Base-by-base conservation (phyloP, 2,113 vertebrate genomes). In the Hemiscyllium ocellatum region DNA sequence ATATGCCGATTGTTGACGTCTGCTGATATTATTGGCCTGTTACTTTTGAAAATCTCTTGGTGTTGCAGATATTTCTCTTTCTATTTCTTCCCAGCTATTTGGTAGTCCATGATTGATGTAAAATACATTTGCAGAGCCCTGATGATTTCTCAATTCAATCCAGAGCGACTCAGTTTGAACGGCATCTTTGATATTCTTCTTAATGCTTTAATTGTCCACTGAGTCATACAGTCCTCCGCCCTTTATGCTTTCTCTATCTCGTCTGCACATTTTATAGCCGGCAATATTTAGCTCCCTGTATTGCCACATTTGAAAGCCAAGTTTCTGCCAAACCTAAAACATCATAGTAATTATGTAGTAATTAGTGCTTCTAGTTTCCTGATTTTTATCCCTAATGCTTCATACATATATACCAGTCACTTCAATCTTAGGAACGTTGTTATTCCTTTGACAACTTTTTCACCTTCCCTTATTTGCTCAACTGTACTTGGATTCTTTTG, bases 381-480 rank as follows among this genome's bases (percentile, higher is more conserved):
- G 89, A 66, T 68, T 65, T 76, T 66, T 93, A 93, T 93, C 89
- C 89, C n/a, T 37, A 93, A 93, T 93, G 33, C n/a, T 66, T 66
- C 61, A 93, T 68, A 37, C 61, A 93, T 37, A 5, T 93, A 33
- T 87, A 87, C 47, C 10, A 37, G 17, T 29, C 87, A 90, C 52
- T n/a, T 93, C 61, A 93, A 68, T n/a, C 29, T n/a, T 47, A 29
- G 65, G 65, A 65, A 33, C 61, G 66, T 93, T 42, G 89, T 93
- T 93, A 37, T 76, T 33, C 19, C 61, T 37, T 37, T 91, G 29
- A 65, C 22, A 22, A 20, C 50, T 15, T 65, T 87, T 26, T 87
- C 22, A 12, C 26, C 65, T 93, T 19, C 19, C 69, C 69, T 70
- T n/a, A 76, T 95, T 95, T 95, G 26, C 65, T 94, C 12, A 61